Evolutionary conservation across 2,888 invertebrate genomes (phyloP), one percentile per base, ranked within the genome.

Genomic region (Cantharis flavilabris): DNA sequence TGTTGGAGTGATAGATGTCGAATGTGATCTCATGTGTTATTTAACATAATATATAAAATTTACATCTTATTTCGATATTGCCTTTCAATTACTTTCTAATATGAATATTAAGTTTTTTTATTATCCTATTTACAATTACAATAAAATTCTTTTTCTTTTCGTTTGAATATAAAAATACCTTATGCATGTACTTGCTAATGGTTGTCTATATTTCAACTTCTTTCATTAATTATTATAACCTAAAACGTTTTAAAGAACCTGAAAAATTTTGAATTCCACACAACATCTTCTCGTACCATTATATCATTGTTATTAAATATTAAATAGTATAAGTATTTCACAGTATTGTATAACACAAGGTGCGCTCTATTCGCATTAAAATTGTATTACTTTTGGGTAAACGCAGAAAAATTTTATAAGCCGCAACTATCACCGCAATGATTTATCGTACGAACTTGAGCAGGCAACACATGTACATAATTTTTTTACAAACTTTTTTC

Each of bases 1-100:
- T 26, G 23, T 5, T n/a, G 1, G 65, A 23, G 26, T 23, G 65
- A 67, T 67, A n/a, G 23, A 67, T 26, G 18, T 67, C 65, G 26
- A 67, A 67, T 18, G n/a, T n/a, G 49, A 49, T 49, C 49, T 49
- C 49, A n/a, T 49, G 49, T 49, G 49, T 49, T 49, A 49, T 49
- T 49, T 49, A 49, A n/a, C 49, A 49, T 49, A 49, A 49, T 49
- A 62, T 72, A 67, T 72, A 72, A 72, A 72, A 72, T 72, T 72
- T 49, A 49, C n/a, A 49, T 49, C 49, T 49, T 49, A n/a, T 49
- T 49, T n/a, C 10, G n/a, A 49, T 49, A 49, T 49, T 49, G n/a
- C 49, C 49, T n/a, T 33, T 33, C 33, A 33, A 33, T 33, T 33
- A 33, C 33, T n/a, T 49, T 49, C n/a, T n/a, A 49, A 49, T n/a